Evolutionary conservation across 2,888 invertebrate genomes (phyloP), one percentile per base, ranked within the genome.

Genomic region (Chromoteleia sp.): DNA sequence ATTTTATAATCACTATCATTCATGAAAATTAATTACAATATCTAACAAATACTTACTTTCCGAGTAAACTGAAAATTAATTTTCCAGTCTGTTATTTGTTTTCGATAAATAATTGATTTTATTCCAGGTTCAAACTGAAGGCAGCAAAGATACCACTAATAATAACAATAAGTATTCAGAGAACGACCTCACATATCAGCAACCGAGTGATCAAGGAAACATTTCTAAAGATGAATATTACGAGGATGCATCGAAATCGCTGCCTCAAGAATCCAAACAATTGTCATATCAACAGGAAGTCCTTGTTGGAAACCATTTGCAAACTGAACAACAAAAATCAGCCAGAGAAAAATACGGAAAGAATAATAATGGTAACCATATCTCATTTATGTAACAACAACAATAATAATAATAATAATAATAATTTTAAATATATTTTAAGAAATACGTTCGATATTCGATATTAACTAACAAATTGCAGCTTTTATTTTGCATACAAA

Each of bases 211-310:
- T 19, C 36, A 86, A 50, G 84, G 84, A 14, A 67, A 43, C 45
- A 25, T 45, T 17, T 81, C 63, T 21, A 82, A 84, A 0, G 43
- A 68, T 4, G 87, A 86, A 43, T 85, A 86, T 65, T 89, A 87
- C 36, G 54, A 80, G 0, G 61, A 77, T 14, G 19, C 30, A 6
- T 17, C 67, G 12, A 68, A 75, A 48, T 43, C 70, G 8, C 74
- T 71, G 12, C 25, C 45, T 15, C 61, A 81, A 17, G 59, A 79
- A 30, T 15, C 82, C 0, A 86, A 86, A 52, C 87, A 86, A 61
- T 80, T 86, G 6, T 50, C 75, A n/a, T 88, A 90, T 41, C 88
- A 88, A 39, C 88, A 87, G 67, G 89, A 90, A 87, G 74, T 90
- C 10, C 45, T 75, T 0, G 87, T 89, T 15, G 89, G 88, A 43